These are phyloP conservation scores for Egretta garzetta DNA, from an alignment of 2,113 vertebrate species.

Conservation along the genomic window DNA sequence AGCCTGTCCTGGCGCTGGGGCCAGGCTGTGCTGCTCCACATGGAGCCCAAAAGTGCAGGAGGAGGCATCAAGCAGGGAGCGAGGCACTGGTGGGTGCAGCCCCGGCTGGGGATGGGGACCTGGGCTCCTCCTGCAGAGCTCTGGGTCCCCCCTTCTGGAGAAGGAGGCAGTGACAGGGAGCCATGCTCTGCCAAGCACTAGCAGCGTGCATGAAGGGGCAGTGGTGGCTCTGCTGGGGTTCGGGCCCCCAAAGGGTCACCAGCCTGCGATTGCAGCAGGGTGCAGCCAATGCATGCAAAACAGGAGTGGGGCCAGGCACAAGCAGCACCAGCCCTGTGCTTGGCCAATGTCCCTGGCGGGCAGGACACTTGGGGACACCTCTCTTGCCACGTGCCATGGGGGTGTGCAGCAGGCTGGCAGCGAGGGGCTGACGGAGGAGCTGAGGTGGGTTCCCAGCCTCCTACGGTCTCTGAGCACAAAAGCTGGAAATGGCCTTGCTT, in stretches of 20 bases:
- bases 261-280: accelerated
- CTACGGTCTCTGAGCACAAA: neutral
- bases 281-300: neutral
- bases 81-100: accelerated
- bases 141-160: neutral
- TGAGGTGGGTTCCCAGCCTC: neutral
- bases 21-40: accelerated
- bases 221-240: neutral
- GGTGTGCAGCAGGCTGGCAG: neutral
- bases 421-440: neutral
- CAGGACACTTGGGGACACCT: neutral
- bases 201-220: accelerated
- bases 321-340: neutral
- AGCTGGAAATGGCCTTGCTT: neutral
- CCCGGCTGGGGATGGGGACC: neutral
- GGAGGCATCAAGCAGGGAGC: accelerated
- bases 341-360: neutral
- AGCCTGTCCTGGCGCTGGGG: neutral
- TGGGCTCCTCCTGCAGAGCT: neutral
- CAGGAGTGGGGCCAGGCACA: neutral
- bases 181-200: neutral
- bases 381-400: neutral
- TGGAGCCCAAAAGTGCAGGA: neutral
- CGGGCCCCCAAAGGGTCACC: neutral
- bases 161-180: neutral